Evolutionary conservation across 2,797 vertebrate genomes (phyloP), one percentile per base, ranked within the genome.

Genomic region (Acomys russatus): DNA sequence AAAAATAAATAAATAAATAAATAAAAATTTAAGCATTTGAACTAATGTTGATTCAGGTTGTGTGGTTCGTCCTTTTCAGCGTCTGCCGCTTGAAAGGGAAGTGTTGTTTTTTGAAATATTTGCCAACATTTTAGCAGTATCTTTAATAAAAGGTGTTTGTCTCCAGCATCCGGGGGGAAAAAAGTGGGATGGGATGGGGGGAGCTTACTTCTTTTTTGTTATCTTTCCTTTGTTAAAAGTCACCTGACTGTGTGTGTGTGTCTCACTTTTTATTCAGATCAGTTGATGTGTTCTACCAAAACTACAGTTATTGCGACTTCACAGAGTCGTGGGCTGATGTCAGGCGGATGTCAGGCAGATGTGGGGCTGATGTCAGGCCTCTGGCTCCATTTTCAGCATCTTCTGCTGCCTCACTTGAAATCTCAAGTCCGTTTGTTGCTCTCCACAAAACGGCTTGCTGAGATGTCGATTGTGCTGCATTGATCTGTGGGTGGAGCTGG

Each of bases 61-160:
- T 95, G 96, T 96, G 98, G 98, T 99, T 98, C 98, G 96, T 98
- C 92, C 96, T 98, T 98, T 96, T 88, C 92, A 98, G 98, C 97
- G 98, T 98, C 98, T 98, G 98, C 97, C 98, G 98, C 97, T 97
- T 96, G 97, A 98, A 98, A 99, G 99, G 99, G 99, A 99, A 99
- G 98, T 98, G 96, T 98, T 98, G 97, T 99, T 98, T 99, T 98
- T 98, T 98, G 98, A 98, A 98, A 98, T 98, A 97, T 99, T 99
- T 99, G 99, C 99, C 99, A 99, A 99, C 98, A 98, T 98, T 98
- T 98, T 98, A 96, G 97, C 98, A 97, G 98, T 98, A 97, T 98
- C 96, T 97, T 98, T 98, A 98, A 97, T 95, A 98, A 98, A 44
- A 98, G 96, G 97, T 92, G 91, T 94, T 97, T 97, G 91, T 98